Conservation (phyloP, 2,113 vertebrate species). For the Mesitornis unicolor region DNA sequence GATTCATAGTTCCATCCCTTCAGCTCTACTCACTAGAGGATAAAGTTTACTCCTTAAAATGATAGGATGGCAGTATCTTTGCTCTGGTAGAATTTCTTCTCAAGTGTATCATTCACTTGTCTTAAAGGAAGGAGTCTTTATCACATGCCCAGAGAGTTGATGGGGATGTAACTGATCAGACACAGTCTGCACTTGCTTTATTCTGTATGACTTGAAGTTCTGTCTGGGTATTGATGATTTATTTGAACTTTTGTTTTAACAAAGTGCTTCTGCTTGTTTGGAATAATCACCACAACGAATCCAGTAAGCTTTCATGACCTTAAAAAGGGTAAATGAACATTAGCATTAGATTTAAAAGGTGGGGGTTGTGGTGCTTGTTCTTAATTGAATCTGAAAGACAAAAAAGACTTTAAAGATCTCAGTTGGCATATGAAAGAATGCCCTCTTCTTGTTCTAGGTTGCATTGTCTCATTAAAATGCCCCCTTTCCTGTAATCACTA, state of each 20-base stretch:
- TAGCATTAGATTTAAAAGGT: neutral
- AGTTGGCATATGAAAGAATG: constrained; percentile 34
- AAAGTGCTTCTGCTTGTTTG: neutral
- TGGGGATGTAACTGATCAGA: neutral
- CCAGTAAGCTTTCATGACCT: neutral
- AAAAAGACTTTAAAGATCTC: constrained; percentile 22
- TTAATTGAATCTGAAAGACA: constrained; percentile 44
- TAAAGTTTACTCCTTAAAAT: neutral
- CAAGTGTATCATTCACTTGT: neutral
- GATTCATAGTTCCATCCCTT: neutral
- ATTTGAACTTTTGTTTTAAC: neutral
- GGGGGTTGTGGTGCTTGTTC: neutral
- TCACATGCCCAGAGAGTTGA: neutral
- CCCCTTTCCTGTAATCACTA: constrained; percentile 18
- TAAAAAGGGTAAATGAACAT: neutral
- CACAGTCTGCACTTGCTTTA: neutral
- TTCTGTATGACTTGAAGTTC: neutral
- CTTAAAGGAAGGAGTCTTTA: neutral
- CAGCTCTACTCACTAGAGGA: neutral
- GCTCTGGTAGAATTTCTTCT: neutral
- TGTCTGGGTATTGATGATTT: neutral
- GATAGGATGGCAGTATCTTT: neutral
- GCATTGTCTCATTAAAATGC: constrained; percentile 58
- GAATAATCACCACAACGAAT: neutral
- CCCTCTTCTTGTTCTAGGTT: constrained; percentile 23